These are phyloP conservation scores for Oceanodroma leucorhoa DNA, from an alignment of 2,797 vertebrate genomes.

Conservation along the genomic window DNA sequence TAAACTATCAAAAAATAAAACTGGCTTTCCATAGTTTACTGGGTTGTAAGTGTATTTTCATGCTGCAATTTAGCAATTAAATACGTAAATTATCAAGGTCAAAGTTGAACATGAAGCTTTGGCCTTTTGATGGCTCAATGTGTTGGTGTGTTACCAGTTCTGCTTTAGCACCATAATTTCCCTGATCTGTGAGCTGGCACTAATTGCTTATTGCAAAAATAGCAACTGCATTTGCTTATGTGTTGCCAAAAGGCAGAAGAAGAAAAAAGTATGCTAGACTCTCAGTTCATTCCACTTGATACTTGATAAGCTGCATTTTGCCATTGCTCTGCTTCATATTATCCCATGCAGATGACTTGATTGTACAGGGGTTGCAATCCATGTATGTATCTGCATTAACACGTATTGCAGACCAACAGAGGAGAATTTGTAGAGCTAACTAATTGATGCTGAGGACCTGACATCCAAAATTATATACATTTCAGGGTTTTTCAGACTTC, in stretches of 20 bases:
- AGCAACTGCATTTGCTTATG: background rate
- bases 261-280: background rate
- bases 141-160: background rate
- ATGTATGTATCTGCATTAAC: background rate
- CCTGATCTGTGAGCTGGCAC: background rate
- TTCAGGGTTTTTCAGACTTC: background rate
- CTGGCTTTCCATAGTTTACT: background rate
- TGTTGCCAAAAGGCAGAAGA: background rate
- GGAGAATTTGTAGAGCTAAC: background rate
- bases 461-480: background rate
- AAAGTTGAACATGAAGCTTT: background rate
- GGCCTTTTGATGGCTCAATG: background rate
- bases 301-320: background rate
- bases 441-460: background rate
- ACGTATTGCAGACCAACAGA: background rate
- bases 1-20: background rate
- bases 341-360: background rate
- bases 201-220: background rate
- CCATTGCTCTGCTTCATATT: background rate
- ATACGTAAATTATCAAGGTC: background rate
- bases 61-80: background rate
- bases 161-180: background rate
- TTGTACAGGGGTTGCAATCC: background rate
- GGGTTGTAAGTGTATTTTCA: background rate
- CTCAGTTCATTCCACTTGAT: background rate